These are phyloP conservation scores for Zeugodacus cucurbitae DNA, from an alignment of 1,140 invertebrate genomes.

Conservation along the genomic window DNA sequence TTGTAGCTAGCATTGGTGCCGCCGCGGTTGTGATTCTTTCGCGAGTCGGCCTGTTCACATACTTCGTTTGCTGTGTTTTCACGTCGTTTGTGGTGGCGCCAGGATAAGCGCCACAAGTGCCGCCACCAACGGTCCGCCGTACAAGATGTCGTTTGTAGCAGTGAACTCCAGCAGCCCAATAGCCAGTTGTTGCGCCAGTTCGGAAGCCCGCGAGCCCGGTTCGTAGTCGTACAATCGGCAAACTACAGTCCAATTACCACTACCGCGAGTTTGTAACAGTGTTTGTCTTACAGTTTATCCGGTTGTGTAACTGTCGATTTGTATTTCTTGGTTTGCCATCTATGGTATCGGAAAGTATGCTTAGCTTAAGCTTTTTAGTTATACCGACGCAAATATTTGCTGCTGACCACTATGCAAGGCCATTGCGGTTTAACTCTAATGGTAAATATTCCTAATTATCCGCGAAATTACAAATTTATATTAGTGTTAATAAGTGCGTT, in stretches of 20 bases:
- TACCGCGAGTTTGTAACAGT: neutral
- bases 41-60: neutral
- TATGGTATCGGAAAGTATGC: neutral
- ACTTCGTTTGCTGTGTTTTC: neutral
- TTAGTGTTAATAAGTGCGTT: neutral
- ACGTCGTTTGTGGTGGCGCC: neutral
- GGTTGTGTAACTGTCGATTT: neutral
- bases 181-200: neutral
- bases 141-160: conserved; percentile 22
- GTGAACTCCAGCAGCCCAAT: neutral
- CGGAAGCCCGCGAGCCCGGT: neutral
- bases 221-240: neutral
- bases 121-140: neutral
- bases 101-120: conserved; percentile 28
- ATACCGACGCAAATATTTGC: conserved; percentile 23
- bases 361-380: neutral
- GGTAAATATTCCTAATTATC: conserved; percentile 20
- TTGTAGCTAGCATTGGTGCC: neutral
- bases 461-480: conserved; percentile 5
- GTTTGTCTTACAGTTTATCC: neutral
- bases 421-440: neutral
- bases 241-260: conserved; percentile 35
- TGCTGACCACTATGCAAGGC: neutral
- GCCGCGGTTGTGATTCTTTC: neutral
- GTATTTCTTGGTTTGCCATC: neutral